Conservation (phyloP, 2,797 vertebrate genomes). For the Clarias platycephalus region DNA sequence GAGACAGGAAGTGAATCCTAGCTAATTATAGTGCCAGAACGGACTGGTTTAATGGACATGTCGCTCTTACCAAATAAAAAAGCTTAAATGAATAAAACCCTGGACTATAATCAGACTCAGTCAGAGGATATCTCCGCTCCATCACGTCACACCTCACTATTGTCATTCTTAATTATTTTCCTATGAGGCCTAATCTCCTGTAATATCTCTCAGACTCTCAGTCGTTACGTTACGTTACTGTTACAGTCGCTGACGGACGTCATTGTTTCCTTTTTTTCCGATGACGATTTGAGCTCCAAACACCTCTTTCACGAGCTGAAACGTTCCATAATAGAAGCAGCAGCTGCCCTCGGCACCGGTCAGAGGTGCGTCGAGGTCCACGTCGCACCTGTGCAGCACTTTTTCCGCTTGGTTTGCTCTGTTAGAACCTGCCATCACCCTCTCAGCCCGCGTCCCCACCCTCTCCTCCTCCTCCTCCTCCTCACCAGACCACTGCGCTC, state of each 20-base stretch:
- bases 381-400: slow-evolving; percentile 73
- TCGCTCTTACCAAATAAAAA: neutral
- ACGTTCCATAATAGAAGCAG: slow-evolving; percentile 40
- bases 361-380: slow-evolving; percentile 66
- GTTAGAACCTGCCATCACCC: slow-evolving; percentile 69
- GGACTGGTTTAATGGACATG: neutral
- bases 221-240: no score
- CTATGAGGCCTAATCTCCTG: neutral
- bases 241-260: neutral
- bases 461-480: slow-evolving; percentile 13
- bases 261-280: neutral
- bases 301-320: neutral
- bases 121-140: neutral
- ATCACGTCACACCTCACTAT: neutral
- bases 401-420: slow-evolving; percentile 69
- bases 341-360: slow-evolving; percentile 60
- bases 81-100: neutral
- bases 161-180: neutral
- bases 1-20: neutral
- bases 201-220: neutral
- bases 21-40: neutral
- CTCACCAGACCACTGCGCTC: slow-evolving; percentile 36
- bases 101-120: neutral
- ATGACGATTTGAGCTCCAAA: neutral
- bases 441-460: slow-evolving; percentile 47